Conservation (phyloP, 1,140 invertebrate genomes). For the Cotesia typhae region DNA sequence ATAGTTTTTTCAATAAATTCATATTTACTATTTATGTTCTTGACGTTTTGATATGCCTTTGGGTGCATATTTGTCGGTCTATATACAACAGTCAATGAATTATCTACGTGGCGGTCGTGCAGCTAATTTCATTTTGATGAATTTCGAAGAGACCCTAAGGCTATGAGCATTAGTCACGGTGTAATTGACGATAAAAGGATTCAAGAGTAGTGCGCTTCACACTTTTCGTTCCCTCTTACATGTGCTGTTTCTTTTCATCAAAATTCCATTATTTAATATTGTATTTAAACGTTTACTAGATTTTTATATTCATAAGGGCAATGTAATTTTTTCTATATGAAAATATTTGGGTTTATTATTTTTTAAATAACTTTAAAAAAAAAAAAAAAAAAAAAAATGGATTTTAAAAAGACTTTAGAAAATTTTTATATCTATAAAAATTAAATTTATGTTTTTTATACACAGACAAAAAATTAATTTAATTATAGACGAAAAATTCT, state of each 20-base stretch:
- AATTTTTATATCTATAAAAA: too few relatives aligned
- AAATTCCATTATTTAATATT: background rate
- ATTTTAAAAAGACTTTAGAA: too few relatives aligned
- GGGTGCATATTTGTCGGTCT: background rate
- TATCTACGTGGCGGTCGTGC: conserved; percentile 45
- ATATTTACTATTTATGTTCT: background rate
- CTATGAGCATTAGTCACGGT: conserved; percentile 58
- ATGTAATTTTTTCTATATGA: too few relatives aligned
- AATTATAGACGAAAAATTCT: too few relatives aligned
- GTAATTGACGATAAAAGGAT: conserved; percentile 52
- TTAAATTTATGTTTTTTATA: too few relatives aligned
- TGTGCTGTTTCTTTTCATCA: background rate
- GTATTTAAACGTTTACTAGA: background rate
- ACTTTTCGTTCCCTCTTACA: conserved; percentile 3
- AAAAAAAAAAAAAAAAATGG: too few relatives aligned
- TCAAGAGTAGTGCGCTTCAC: conserved; percentile 10
- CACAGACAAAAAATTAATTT: too few relatives aligned
- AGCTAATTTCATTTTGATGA: conserved; percentile 58
- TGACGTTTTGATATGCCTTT: conserved; percentile 17
- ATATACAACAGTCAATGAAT: conserved; percentile 42
- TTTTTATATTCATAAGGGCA: background rate
- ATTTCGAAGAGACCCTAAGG: conserved; percentile 56
- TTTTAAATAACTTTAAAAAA: too few relatives aligned
- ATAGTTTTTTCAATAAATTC: background rate
- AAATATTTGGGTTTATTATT: too few relatives aligned